phyloP scores from a whole-genome alignment of 2,888 invertebrate species.

The Lampropteryx suffumata region DNA sequence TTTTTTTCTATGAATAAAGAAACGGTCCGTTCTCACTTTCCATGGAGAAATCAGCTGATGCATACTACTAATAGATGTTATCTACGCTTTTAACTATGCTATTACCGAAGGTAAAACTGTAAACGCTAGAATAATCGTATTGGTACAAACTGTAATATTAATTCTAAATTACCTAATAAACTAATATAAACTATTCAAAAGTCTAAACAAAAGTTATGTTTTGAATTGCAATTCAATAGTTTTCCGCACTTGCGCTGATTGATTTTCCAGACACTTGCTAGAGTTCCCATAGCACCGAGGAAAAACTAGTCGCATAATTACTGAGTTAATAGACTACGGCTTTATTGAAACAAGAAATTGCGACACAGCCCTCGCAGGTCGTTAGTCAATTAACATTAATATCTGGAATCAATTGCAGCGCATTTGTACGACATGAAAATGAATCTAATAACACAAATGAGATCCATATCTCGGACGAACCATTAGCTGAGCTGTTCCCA shows the following conservation, averaged over 20 bases:
- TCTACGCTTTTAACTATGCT: no score
- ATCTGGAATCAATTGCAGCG: conserved; percentile 54
- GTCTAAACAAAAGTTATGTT: conserved; percentile 27
- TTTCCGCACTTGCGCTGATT: conserved; percentile 49
- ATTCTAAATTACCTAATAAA: background rate
- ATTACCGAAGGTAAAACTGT: no score
- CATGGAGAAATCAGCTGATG: no score
- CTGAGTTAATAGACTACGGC: conserved; percentile 55
- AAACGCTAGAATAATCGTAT: no score
- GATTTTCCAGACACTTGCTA: conserved; percentile 70
- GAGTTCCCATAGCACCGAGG: conserved; percentile 60
- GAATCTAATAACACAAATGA: conserved; percentile 37
- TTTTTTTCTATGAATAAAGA: no score
- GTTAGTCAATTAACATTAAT: conserved; percentile 63
- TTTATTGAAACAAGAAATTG: conserved; percentile 75
- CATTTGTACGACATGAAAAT: conserved; percentile 50
- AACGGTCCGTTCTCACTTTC: no score
- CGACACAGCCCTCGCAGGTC: conserved; percentile 54
- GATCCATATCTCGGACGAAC: conserved; percentile 46
- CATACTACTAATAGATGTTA: no score
- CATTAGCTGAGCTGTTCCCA: conserved; percentile 37
- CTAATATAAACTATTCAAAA: conserved; percentile 5
- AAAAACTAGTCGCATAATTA: conserved; percentile 61
- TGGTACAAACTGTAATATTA: no score
- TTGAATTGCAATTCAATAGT: conserved; percentile 28